Conservation (phyloP, 2,113 vertebrate genomes). For the Corynorhinus townsendii region DNA sequence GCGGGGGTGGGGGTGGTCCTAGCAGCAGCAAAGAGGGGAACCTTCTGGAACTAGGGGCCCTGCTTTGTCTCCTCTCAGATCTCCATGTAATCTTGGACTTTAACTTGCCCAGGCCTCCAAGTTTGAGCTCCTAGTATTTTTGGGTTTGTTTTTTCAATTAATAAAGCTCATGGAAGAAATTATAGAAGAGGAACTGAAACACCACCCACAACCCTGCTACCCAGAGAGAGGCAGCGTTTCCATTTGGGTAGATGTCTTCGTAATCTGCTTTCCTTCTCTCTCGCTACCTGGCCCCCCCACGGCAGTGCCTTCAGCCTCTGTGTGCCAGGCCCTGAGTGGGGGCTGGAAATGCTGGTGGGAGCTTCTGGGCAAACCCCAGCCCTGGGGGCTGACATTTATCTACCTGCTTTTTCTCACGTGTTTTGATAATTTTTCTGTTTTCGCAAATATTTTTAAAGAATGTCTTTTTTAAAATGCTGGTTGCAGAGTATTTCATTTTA, state of each 20-base stretch:
- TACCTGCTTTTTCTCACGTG: not conserved
- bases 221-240: not conserved
- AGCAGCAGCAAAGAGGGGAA: not conserved
- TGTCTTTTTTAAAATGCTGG: not conserved
- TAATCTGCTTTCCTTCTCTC: not conserved
- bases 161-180: not conserved
- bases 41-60: not conserved
- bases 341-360: not conserved
- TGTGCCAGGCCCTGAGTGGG: not conserved
- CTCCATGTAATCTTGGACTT: conserved; percentile 31
- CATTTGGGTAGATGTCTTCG: not conserved
- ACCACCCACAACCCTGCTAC: too few relatives aligned
- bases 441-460: not conserved
- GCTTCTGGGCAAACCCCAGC: not conserved
- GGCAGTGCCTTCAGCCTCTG: too few relatives aligned
- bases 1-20: not conserved
- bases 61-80: not conserved
- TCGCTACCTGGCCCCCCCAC: not conserved
- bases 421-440: not conserved
- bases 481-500: not conserved
- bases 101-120: not conserved
- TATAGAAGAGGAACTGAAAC: not conserved
- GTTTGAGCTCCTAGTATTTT: not conserved
- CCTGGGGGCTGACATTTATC: not conserved
- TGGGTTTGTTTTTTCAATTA: not conserved